phyloP scores from a whole-genome alignment of 2,113 vertebrate genomes.

The Eubucco bourcierii region DNA sequence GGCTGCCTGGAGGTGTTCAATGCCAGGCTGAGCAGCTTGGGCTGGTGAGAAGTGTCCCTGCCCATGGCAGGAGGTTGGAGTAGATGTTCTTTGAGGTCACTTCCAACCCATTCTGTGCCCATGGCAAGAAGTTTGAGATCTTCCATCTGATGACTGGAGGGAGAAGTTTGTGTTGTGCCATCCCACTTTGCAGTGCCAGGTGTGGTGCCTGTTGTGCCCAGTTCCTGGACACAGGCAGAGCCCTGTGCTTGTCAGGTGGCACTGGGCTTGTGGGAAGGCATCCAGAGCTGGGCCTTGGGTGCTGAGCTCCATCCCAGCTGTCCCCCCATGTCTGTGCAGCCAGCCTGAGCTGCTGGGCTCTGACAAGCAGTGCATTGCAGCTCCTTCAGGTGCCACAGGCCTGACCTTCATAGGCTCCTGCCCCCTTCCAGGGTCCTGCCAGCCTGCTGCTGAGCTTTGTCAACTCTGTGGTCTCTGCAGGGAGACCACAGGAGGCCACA shows the following conservation, averaged over 20 bases:
- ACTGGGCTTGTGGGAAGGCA: neutral
- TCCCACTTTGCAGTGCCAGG: neutral
- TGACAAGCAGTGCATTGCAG: neutral
- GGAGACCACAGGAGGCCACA: neutral
- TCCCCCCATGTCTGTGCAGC: constrained; percentile 18
- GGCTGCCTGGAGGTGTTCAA: too few relatives aligned
- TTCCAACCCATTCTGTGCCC: too few relatives aligned
- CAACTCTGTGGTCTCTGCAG: neutral
- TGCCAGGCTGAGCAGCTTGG: too few relatives aligned
- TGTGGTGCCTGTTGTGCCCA: too few relatives aligned
- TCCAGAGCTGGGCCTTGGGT: neutral
- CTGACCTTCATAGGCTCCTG: neutral
- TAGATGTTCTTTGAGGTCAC: too few relatives aligned
- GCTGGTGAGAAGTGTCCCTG: too few relatives aligned
- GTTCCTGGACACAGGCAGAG: neutral
- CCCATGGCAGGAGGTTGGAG: too few relatives aligned
- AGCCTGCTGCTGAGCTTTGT: neutral
- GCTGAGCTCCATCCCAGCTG: neutral
- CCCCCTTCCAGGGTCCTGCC: neutral
- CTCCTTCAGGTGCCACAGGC: neutral
- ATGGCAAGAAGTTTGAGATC: too few relatives aligned
- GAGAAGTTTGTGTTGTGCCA: neutral
- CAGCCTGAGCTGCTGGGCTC: neutral
- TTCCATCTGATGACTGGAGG: neutral
- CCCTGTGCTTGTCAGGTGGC: fast-evolving